Evolutionary conservation across 2,113 vertebrate genomes (phyloP), one percentile per base, ranked within the genome.

Genomic region (Mandrillus leucophaeus): DNA sequence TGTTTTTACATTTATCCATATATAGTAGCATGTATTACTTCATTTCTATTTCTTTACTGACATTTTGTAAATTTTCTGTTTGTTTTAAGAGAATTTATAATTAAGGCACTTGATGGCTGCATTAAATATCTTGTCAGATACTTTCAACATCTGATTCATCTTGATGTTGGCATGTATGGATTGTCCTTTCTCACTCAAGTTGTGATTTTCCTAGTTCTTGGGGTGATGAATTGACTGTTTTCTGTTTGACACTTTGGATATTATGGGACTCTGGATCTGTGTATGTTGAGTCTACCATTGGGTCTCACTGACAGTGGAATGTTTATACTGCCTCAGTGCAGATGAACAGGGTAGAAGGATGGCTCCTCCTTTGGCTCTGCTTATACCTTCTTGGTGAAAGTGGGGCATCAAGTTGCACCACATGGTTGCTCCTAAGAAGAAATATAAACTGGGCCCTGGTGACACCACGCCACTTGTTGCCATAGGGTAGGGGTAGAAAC

Each of bases 41-140:
- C n/a, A 88, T 92, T 90, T 38, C 17, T 30, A 2, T 93, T 90
- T 83, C 35, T 96, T 96, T 23, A 35, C 25, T 59, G 45, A 78
- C 25, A 64, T 93, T 72, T 88, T 93, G 10, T 84, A 93, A 35
- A n/a, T 95, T 97, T 95, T 92, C 55, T 50, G 1, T 88, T 93
- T 27, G 6, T 84, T 88, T 93, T 50, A 40, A 95, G 64, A 88
- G 40, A 75, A 84, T 72, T 88, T 45, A 25, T 93, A 96, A 81
- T 76, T 91, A 55, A 95, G 55, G 14, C 6, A 38, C 82, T 86
- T 93, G 86, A 92, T 59, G 22, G 32, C 16, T 93, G 22, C 80
- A 50, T 95, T 89, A 73, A 90, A 91, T 80, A 73, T 61, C 40
- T 57, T 55, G 2, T 59, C 45, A 76, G 57, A 64, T 93, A 79